Evolutionary conservation across 92 coral and sea anemone genomes (phyloP).

Genomic region (Siderastrea radians): DNA sequence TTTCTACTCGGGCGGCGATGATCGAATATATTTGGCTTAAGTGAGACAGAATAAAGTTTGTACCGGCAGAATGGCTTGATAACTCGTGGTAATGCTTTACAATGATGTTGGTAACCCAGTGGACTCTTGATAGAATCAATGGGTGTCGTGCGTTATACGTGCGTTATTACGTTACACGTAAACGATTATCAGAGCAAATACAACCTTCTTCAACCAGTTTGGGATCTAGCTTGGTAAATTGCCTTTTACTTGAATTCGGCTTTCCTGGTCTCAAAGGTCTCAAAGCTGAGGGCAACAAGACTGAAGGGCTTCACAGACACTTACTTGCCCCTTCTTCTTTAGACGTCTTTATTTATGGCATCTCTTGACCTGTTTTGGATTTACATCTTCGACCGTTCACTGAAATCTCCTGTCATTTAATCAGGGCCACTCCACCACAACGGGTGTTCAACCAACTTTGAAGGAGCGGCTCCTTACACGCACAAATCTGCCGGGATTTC

Average conservation of each 20-base stretch:
- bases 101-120: conserved; percentile 24
- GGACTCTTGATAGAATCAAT: conserved; percentile 52
- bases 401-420: conserved; percentile 28
- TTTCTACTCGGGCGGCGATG: conserved; percentile 60
- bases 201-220: conserved; percentile 64
- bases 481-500: conserved; percentile 72
- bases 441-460: conserved; percentile 21
- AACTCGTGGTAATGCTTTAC: not conserved
- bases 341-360: conserved; percentile 13
- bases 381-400: too few species aligned
- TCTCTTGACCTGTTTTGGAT: not conserved
- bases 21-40: conserved; percentile 53
- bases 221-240: conserved; percentile 33
- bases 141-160: conserved; percentile 53
- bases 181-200: conserved; percentile 53
- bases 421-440: conserved; percentile 68
- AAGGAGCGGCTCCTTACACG: conserved; percentile 46
- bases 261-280: not conserved
- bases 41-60: too few species aligned
- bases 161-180: conserved; percentile 42
- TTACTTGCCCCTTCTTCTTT: not conserved
- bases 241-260: conserved; percentile 26
- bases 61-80: too few species aligned
- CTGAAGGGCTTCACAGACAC: not conserved
- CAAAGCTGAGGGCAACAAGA: not conserved